Evolutionary conservation across 2,888 invertebrate genomes (phyloP).

Genomic region (Drosophila borealis): DNA sequence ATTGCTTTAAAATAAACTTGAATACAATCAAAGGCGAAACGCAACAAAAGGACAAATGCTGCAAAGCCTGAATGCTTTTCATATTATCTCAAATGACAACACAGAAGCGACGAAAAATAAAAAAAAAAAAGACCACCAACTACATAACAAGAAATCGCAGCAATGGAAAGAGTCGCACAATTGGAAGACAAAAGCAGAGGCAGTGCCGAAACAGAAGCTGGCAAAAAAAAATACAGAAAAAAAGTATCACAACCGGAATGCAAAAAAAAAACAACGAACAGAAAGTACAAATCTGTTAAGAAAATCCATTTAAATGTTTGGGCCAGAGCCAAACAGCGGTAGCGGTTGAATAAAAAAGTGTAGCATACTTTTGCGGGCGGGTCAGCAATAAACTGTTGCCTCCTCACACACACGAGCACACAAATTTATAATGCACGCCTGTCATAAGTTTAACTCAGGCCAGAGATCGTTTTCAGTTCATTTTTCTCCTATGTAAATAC

Average conservation of each 20-base stretch:
- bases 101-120: constrained; percentile 39
- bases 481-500: constrained; percentile 46
- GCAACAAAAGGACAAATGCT: constrained; percentile 53
- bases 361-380: constrained; percentile 48
- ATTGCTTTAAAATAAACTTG: constrained; percentile 77
- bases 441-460: constrained; percentile 30
- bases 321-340: constrained; percentile 23
- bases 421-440: constrained; percentile 26
- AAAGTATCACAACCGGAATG: constrained; percentile 37
- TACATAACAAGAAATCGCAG: constrained; percentile 38
- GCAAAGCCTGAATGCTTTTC: constrained; percentile 62
- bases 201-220: constrained; percentile 29
- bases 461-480: constrained; percentile 31
- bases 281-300: constrained; percentile 69
- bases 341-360: constrained; percentile 27
- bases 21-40: constrained; percentile 68
- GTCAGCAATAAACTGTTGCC: constrained; percentile 27
- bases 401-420: constrained; percentile 1
- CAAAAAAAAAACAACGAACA: constrained; percentile 16
- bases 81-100: constrained; percentile 78
- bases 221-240: constrained; percentile 28
- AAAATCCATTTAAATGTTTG: constrained; percentile 74
- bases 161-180: constrained; percentile 40
- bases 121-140: constrained; percentile 31
- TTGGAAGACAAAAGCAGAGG: constrained; percentile 60